These are phyloP conservation scores for Siniperca obscura DNA, from an alignment of 2,797 vertebrate species.

Conservation along the genomic window DNA sequence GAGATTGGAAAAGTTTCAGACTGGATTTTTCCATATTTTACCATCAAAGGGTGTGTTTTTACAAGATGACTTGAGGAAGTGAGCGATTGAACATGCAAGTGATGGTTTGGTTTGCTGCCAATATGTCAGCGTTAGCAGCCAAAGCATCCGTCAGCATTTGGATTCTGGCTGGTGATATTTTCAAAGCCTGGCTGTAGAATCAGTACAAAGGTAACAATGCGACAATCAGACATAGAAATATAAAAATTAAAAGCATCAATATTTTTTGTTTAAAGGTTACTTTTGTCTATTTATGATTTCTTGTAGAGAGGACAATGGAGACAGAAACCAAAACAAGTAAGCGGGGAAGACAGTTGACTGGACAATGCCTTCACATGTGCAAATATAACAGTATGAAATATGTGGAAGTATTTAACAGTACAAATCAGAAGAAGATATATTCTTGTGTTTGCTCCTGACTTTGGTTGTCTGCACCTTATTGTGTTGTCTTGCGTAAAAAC, in stretches of 20 bases:
- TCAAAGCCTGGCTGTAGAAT: constrained; percentile 44
- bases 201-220: constrained; percentile 33
- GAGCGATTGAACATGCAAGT: constrained; percentile 32
- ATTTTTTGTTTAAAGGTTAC: constrained; percentile 7
- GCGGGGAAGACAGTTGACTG: neutral
- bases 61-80: constrained; percentile 52
- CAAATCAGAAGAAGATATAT: neutral
- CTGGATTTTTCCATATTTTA: constrained; percentile 34
- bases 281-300: neutral
- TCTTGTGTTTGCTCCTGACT: neutral
- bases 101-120: constrained; percentile 62
- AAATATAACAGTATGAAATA: neutral
- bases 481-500: neutral
- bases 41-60: constrained; percentile 36
- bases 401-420: neutral
- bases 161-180: constrained; percentile 47
- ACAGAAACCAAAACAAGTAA: neutral
- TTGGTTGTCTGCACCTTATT: constrained; percentile 1
- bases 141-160: constrained; percentile 60
- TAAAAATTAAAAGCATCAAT: neutral
- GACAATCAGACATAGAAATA: constrained; percentile 15
- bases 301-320: neutral
- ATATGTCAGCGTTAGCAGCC: constrained; percentile 40
- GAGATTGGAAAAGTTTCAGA: constrained; percentile 29
- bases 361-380: neutral